Base-by-base conservation (phyloP, 2,797 vertebrate genomes). In the Alfaro cultratus region DNA sequence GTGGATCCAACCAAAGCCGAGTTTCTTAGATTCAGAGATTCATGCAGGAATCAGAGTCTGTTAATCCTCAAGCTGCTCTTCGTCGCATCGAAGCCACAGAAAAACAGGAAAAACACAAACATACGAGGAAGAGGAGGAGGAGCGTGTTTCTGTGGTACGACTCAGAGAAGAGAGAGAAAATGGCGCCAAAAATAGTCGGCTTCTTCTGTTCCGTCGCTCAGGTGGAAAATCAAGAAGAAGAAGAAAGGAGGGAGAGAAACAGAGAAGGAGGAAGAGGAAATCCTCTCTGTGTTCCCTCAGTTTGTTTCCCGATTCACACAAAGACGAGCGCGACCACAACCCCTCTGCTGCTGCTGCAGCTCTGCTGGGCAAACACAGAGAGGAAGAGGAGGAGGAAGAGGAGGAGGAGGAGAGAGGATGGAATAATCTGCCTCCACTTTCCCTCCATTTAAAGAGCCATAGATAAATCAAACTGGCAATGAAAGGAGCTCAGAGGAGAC, bases 101-200 rank as follows among this genome's bases (percentile, higher is more conserved):
- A 67, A 23, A 68, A 41, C 18, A 36, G 34, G 18, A 67, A 39
- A 36, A 39, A 67, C 75, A 53, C 0, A 39, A 71, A 6, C 4
- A 0, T 1, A 12, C 31, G 34, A n/a, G 55, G 12, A 73, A 16
- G 53, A 57, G 1, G 1, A 12, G 41, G 31, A 26, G 62, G 13
- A 73, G n/a, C 16, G 10, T 4, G 71, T 74, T 68, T 64, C 79
- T 82, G 45, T 39, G 43, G n/a, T 9, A 0, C 47, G 43, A 76
- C 49, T 57, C 83, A 77, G 43, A 55, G 72, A 79, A 49, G 43
- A 79, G 23, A 23, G 23, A 64, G 73, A 75, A 91, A 88, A 93
- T 90, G 84, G 86, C 76, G 84, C 80, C 91, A 93, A 90, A 91
- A 90, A 76, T 23, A 88, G 80, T 79, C 29, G 73, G 1, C 10